Evolutionary conservation across 1,140 invertebrate genomes (phyloP), one percentile per base, ranked within the genome.

Genomic region (Pogonus chalceus): DNA sequence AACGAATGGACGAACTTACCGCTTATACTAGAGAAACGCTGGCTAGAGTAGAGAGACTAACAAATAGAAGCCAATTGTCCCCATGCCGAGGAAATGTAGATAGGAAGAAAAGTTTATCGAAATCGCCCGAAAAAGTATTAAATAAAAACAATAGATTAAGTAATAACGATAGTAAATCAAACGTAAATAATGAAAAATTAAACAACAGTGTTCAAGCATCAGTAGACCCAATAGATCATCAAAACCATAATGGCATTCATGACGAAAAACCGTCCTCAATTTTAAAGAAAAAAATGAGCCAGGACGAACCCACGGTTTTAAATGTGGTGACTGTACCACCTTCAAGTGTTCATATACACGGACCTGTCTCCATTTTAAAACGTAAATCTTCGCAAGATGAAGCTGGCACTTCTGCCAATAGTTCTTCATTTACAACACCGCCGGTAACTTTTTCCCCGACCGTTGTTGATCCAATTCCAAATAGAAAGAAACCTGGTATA

Each of bases 281-380:
- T 47, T 59, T 67, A 20, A 66, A 65, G 48, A 61, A 65, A 22
- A 65, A 61, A 56, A 53, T 58, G 18, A 46, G 55, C 43, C 73
- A 78, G 43, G 74, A 77, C 23, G 53, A 60, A 35, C 53, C 59
- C 31, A n/a, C n/a, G n/a, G n/a, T n/a, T n/a, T n/a, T n/a, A n/a
- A n/a, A n/a, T n/a, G 56, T 52, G 3, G 54, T 20, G 51, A 52
- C 23, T 50, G 52, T 62, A 53, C 52, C 58, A 63, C 51, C 58
- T 58, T 49, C 64, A 39, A 50, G 51, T 56, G 69, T 35, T 58
- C 63, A 52, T 66, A 76, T 68, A 71, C 77, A 65, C 72, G 55
- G 57, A 35, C 76, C 80, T 21, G 80, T 88, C 49, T 88, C 86
- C 26, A 90, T 88, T 60, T 69, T 88, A n/a, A 89, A 88, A 70